Evolutionary conservation across 2,113 vertebrate species (phyloP).

Genomic region (Hemiprocne comata): DNA sequence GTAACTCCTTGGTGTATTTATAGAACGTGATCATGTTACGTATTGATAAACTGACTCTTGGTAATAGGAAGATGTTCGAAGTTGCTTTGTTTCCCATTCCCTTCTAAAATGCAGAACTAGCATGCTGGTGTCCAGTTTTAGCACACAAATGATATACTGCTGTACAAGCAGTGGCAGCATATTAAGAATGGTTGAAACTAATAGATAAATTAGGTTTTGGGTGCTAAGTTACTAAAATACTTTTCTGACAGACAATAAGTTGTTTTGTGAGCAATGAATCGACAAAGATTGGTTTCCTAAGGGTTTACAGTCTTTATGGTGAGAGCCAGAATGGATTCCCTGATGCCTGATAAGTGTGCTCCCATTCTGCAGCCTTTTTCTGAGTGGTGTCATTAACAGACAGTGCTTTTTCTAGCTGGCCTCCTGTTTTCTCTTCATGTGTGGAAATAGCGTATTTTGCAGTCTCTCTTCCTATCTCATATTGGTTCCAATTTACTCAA

Average conservation of each 20-base stretch:
- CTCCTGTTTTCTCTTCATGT: background rate
- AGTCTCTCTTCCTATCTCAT: background rate
- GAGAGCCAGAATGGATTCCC: background rate
- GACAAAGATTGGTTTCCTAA: background rate
- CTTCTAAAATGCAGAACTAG: background rate
- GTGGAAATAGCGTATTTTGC: background rate
- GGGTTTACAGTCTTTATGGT: background rate
- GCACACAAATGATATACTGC: fast-evolving
- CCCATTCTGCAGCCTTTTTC: background rate
- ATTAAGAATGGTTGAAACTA: background rate
- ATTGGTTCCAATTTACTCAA: background rate
- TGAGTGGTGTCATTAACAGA: background rate
- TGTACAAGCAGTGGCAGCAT: fast-evolving
- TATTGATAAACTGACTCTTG: background rate
- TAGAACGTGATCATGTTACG: background rate
- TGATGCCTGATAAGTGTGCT: background rate
- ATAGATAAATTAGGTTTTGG: background rate
- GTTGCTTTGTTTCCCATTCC: background rate
- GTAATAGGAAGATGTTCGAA: background rate
- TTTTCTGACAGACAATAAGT: background rate
- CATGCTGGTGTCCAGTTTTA: background rate
- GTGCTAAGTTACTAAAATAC: background rate
- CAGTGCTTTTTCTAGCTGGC: background rate
- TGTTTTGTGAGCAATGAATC: background rate
- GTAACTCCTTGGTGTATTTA: background rate